phyloP scores from a whole-genome alignment of 2,888 invertebrate genomes.

The Furcula furcula region DNA sequence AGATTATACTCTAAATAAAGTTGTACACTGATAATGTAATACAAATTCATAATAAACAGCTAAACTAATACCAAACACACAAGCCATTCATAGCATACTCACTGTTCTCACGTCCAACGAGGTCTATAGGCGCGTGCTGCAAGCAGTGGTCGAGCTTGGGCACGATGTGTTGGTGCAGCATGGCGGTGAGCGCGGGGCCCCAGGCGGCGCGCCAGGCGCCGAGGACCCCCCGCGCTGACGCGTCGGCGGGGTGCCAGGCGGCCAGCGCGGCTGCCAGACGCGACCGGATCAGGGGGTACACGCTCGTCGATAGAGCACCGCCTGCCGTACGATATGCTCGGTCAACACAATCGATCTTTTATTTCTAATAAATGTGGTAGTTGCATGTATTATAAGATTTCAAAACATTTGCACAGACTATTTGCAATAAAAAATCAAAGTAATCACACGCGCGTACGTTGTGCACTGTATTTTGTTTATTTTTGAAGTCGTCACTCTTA shows the following conservation, averaged over 20 bases:
- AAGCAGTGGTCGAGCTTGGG: conserved; percentile 91
- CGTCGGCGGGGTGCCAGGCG: conserved; percentile 98
- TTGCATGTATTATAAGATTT: no score
- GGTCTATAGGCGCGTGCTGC: conserved; percentile 69
- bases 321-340: conserved; percentile 45
- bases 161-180: conserved; percentile 91
- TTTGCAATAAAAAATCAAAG: no score
- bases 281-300: conserved; percentile 95
- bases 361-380: no score
- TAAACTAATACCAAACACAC: no score
- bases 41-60: no score
- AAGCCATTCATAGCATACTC: conserved; percentile 12
- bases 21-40: no score
- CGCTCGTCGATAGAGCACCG: conserved; percentile 75
- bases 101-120: conserved; percentile 63
- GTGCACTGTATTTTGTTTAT: no score
- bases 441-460: no score
- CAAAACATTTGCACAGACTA: no score
- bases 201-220: conserved; percentile 91
- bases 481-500: no score
- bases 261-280: conserved; percentile 93
- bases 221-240: conserved; percentile 94
- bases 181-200: conserved; percentile 81
- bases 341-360: no score
- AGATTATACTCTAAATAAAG: no score